Base-by-base conservation (phyloP, 2,797 vertebrate species). In the Pitangus sulphuratus region DNA sequence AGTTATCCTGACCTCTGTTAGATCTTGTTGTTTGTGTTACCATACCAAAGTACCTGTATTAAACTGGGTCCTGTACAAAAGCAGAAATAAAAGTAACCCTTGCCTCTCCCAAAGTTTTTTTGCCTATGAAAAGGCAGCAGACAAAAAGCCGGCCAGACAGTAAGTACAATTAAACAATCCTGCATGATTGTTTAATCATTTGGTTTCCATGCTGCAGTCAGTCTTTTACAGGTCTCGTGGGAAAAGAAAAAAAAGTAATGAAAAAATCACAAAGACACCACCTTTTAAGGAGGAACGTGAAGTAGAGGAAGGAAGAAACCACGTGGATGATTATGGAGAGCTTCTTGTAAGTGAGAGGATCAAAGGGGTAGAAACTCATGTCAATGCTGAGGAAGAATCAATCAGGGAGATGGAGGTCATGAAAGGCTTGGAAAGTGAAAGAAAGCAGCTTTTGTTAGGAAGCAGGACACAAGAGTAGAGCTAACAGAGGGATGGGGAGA, bases 11-110 rank as follows among this genome's bases (percentile, higher is more conserved):
- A 45, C 70, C 70, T 87, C 72, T 74, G 60, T 74, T 84, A 60
- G 83, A 74, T 56, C 37, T 71, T 80, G 21, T 19, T 93, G 75
- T 93, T 89, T 89, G 16, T 74, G 70, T 95, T 94, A 69, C 86
- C 83, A 90, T 84, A 84, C 56, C 15, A 17, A 77, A 87, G 37
- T 54, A 92, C 40, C 54, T 64, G 39, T 70, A n/a, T 87, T 82
- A 87, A 91, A 80, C 40, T 14, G 8, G 10, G 18, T 16, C 5
- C 35, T 12, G 68, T 45, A 28, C 37, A 83, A 89, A 95, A 79
- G 21, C 25, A 70, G 72, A 80, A 89, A 61, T 64, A 56, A 80
- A 92, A 84, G 64, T 71, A 87, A 84, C 64, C 26, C 6, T 80
- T 75, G 39, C 44, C 44, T 58, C 68, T 86, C 58, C 22, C 17